Evolutionary conservation across 2,797 vertebrate genomes (phyloP), one percentile per base, ranked within the genome.

Genomic region (Pachyuromys duprasi): DNA sequence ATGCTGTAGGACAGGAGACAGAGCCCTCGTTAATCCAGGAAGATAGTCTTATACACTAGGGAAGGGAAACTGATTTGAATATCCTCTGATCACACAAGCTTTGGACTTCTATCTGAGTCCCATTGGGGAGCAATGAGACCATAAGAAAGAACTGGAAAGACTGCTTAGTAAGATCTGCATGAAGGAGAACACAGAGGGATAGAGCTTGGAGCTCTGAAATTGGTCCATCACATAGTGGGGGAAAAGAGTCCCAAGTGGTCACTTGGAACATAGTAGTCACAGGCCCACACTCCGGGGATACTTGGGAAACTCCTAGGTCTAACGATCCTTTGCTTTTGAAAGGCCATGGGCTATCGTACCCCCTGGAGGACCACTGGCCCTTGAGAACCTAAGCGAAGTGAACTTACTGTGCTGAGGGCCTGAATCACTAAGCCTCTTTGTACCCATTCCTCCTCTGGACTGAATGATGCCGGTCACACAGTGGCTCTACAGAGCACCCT

Each of bases 161-260:
- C 22, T 22, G 28, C 72, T 2, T 62, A n/a, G 42, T 9, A 2
- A 60, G 36, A 63, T 8, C 76, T 26, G 0, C 0, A 0, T 69
- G 60, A 84, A 24, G 33, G 24, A 39, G 42, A 39, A n/a, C 1
- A 0, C 9, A 60, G 55, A 83, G 12, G 49, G 31, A 33, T 2
- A 6, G 69, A 49, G 36, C 53, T 36, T 72, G 45, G 81, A 55
- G 53, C 36, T 24, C 33, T 9, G 26, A 24, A 18, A 13, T 31
- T 31, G 45, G 84, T 65, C 28, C 1, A 12, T 72, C 45, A 45
- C 3, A 17, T 0, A 42, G 33, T 28, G 33, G 6, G 67, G 28
- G 33, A 14, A 84, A 5, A 57, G 33, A 49, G 49, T 49, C 11
- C 49, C 49, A 49, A 49, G 49, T 49, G 11, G 49, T 49, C 49